Base-by-base conservation (phyloP, 2,888 invertebrate species). In the Reticulitermes lucifugus region DNA sequence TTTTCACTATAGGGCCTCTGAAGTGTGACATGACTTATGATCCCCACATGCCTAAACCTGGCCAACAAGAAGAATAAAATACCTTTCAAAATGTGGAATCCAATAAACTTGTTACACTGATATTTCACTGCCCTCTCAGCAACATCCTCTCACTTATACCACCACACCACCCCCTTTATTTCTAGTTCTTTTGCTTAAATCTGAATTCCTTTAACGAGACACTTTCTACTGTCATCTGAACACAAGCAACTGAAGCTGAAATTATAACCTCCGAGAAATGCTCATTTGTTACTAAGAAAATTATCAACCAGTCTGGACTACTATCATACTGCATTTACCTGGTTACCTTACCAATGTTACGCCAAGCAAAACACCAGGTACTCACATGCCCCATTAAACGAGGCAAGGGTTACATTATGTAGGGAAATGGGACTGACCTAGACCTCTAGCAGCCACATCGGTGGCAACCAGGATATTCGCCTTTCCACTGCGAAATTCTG, bases 371-470 rank as follows among this genome's bases (percentile, higher is more conserved):
- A 73, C 55, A 83, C 75, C 73, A 35, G n/a, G 25, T 65, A 65
- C 65, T 65, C 65, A 65, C 65, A n/a, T 25, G 25, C n/a, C 65
- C 25, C 65, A 65, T 65, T n/a, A 65, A 65, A 14, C 10, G 12
- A 65, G 65, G 65, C 71, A 70, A 79, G 46, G 22, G 25, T 65
- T 65, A 84, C 70, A 85, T 90, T 90, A 51, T 90, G 90, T 41
- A 90, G 84, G 90, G 89, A 81, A 90, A 87, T 80, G 90, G 80
- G 89, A 94, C 96, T 94, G 93, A 98, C 98, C 98, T 91, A 98
- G 93, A 90, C 98, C 98, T 90, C 98, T 94, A 83, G 99, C 98
- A 88, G 99, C 99, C 90, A 99, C 99, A 93, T 99, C 99, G 87
- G 99, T 99, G 89, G 99, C 99, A 88, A 99, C 97, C 88, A 99